Evolutionary conservation across 2,113 vertebrate genomes (phyloP), one percentile per base, ranked within the genome.

Genomic region (Columba janthina): DNA sequence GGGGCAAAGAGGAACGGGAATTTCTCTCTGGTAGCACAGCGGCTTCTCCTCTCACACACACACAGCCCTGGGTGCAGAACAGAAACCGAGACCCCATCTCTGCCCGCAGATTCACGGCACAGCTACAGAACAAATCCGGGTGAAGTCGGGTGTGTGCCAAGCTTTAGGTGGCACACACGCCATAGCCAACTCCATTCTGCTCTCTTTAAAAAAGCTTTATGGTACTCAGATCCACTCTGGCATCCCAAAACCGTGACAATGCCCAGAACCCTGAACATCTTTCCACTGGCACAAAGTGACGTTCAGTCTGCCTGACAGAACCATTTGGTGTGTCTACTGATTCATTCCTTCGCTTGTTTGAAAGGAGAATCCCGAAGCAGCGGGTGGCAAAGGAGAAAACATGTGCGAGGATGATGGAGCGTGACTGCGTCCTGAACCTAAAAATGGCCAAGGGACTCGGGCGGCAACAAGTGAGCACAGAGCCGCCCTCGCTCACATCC

Each of bases 71-170:
- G 73, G 51, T 38, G 56, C 14, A 60, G 28, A 42, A n/a, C 17
- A 57, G 46, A 50, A 38, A 79, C 11, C 29, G 11, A 29, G 71
- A 54, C 80, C 74, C 36, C 66, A 51, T 4, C 80, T 69, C 71
- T 85, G 70, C 54, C 64, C 22, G 73, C 12, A 75, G 92, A 85
- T 91, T 92, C 51, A 91, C 7, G 21, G 54, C 8, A 60, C 38
- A 44, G 58, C 62, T 78, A 88, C 29, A 56, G 79, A 89, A 84
- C 40, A 79, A 86, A 90, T 74, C 36, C 56, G 58, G 83, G 85
- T 51, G 67, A 92, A 88, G 71, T 48, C 82, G 74, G 7, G 24
- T 26, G 19, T 5, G n/a, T 81, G 73, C 70, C 66, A 50, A 71
- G 72, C 83, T 88, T 34, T 29, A 54, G 48, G 60, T 76, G 64